phyloP scores from a whole-genome alignment of 53 echinoderm and acorn worm species.

The Mesocentrotus franciscanus region DNA sequence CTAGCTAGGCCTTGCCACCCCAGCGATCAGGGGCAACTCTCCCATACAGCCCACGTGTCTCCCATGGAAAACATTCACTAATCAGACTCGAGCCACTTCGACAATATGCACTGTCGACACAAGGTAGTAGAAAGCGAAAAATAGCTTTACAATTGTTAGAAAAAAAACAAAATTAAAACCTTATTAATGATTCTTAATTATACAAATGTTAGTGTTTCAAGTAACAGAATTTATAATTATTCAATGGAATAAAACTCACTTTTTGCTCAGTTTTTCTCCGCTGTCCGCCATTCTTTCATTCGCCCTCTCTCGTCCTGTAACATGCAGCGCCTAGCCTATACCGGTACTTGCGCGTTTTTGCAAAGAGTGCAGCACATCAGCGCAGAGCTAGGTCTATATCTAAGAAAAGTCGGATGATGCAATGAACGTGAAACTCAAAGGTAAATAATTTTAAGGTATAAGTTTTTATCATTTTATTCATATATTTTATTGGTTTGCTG shows the following conservation, averaged over 20 bases:
- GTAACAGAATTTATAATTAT: not conserved
- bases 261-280: conserved; percentile 76
- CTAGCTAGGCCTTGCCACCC: not conserved
- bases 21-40: not conserved
- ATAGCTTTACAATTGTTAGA: not conserved
- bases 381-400: too few relatives aligned
- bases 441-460: not conserved
- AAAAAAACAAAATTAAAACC: not conserved
- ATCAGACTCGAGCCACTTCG: not conserved
- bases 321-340: not conserved
- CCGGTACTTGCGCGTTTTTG: not conserved
- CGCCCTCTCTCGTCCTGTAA: not conserved
- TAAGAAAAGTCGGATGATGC: not conserved
- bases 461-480: too few relatives aligned
- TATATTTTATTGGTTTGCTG: too few relatives aligned
- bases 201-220: not conserved
- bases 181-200: not conserved
- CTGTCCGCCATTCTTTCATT: conserved; percentile 69
- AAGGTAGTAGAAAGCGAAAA: not conserved
- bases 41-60: not conserved
- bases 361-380: too few relatives aligned
- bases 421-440: not conserved
- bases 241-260: conserved; percentile 46
- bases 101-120: not conserved
- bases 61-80: conserved; percentile 2